Base-by-base conservation (phyloP, 1,140 invertebrate genomes). In the Idris sp. region DNA sequence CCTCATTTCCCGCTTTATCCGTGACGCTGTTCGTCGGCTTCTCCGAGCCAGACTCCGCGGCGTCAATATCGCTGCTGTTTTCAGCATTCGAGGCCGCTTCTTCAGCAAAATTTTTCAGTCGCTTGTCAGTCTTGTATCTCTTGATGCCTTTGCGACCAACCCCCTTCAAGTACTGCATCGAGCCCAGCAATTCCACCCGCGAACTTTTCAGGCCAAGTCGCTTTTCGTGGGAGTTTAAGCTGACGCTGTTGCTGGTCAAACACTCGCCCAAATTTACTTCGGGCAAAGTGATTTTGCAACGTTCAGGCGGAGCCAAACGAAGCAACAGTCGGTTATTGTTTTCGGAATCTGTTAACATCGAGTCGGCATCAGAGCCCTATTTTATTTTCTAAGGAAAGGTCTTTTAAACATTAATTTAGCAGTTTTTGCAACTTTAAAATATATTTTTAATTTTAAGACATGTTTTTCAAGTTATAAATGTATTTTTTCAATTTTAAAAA, bases 191-290 rank as follows among this genome's bases (percentile, higher is more conserved):
- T 38, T 86, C 84, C 7, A 81, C 46, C 36, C 74, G 78, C 0
- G 81, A 89, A 82, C 76, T 89, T 81, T 83, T 89, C 40, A 89
- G 81, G 14, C 91, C 89, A 62, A 93, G 86, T 9, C 92, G 88
- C 77, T 92, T 91, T 76, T 93, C 89, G 76, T 93, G 93, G 0
- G 92, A 91, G 58, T 90, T 91, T 44, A 94, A 89, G 78, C 92
- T 93, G 0, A 94, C 92, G 68, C 91, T 93, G 56, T 92, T 90
- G 64, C 91, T 92, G 28, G 92, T 93, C 9, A 94, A 83, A 77
- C 92, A 92, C 78, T 94, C 93, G 31, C 91, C 92, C 13, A 93
- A 88, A 83, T 91, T 92, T 0, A 94, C 87, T n/a, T 90, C 87
- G 0, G 93, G 93, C 3, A 93, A 79, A 62, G 92, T 89, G 33